Conservation (phyloP, 2,113 vertebrate genomes). For the Anolis carolinensis region DNA sequence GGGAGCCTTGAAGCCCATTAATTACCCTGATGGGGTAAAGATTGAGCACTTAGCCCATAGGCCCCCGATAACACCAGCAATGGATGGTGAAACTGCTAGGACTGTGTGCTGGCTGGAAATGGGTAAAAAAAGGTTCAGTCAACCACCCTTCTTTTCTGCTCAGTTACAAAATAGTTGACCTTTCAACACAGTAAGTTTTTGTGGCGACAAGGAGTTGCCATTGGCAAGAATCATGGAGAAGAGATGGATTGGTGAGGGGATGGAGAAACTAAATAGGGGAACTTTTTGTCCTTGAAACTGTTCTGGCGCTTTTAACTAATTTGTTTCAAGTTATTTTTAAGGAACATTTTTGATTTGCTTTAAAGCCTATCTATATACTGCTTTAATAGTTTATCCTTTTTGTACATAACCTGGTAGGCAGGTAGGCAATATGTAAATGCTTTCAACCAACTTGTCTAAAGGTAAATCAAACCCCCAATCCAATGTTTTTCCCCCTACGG, state of each 20-base stretch:
- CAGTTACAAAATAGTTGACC: not conserved
- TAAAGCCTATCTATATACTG: too few relatives aligned
- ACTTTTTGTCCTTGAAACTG: too few relatives aligned
- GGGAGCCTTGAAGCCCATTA: constrained; percentile 70
- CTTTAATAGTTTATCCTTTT: too few relatives aligned
- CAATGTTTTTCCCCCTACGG: too few relatives aligned
- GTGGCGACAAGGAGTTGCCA: not conserved
- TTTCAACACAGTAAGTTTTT: not conserved
- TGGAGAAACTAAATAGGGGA: too few relatives aligned
- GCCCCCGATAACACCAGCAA: constrained; percentile 52
- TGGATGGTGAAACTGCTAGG: not conserved
- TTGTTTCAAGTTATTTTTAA: too few relatives aligned
- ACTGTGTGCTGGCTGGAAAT: not conserved
- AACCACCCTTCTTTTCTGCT: not conserved
- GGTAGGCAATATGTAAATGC: too few relatives aligned
- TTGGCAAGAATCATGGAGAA: too few relatives aligned
- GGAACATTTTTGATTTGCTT: too few relatives aligned
- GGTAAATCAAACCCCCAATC: not conserved
- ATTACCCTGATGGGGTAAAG: constrained; percentile 67
- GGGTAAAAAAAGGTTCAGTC: not conserved
- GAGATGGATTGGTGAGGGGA: too few relatives aligned
- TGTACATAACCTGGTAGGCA: too few relatives aligned
- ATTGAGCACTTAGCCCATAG: constrained; percentile 69
- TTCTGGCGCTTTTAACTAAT: too few relatives aligned
- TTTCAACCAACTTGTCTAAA: not conserved